Base-by-base conservation (phyloP, 1,140 invertebrate genomes). In the Trachymyrmex septentrionalis region DNA sequence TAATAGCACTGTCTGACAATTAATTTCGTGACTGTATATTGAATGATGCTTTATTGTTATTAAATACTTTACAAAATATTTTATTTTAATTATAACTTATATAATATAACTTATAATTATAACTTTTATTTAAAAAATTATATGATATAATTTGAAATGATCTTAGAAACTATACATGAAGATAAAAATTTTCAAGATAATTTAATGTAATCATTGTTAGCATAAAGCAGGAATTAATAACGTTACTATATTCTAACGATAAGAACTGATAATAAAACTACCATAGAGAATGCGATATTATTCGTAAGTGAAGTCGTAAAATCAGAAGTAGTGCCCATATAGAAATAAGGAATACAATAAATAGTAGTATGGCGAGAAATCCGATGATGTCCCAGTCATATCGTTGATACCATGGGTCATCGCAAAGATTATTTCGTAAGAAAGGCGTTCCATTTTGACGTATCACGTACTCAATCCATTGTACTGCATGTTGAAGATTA, bases 391-490 rank as follows among this genome's bases (percentile, higher is more conserved):
- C 95, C 9, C 96, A 82, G 64, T 96, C 90, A 24, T 93, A 94
- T 87, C 94, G 94, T 75, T 95, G 93, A 91, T 95, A 96, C 88
- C 94, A 94, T 6, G 94, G 92, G 44, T 96, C 84, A 53, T 94
- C 91, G 6, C 90, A 34, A 1, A 87, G 90, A 6, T 91, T 88
- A 66, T 92, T 91, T 81, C 90, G 91, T 10, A 95, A 87, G 89
- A 94, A 92, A 57, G 88, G 85, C 1, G 93, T 92, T 21, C 94
- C 95, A 86, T 94, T 94, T 72, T 95, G 92, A 16, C 95, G 90
- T 34, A 96, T 89, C 10, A 95, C 94, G 87, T 96, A 95, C 84
- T 96, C 96, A 1, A 95, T 95, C 95, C 95, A 96, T 94, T 94
- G 96, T 75, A 95, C 89, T 1, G 94, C 95, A 81, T 93, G 92